phyloP scores from a whole-genome alignment of 2,888 invertebrate species.

The Rhimphoctona megacephalus region DNA sequence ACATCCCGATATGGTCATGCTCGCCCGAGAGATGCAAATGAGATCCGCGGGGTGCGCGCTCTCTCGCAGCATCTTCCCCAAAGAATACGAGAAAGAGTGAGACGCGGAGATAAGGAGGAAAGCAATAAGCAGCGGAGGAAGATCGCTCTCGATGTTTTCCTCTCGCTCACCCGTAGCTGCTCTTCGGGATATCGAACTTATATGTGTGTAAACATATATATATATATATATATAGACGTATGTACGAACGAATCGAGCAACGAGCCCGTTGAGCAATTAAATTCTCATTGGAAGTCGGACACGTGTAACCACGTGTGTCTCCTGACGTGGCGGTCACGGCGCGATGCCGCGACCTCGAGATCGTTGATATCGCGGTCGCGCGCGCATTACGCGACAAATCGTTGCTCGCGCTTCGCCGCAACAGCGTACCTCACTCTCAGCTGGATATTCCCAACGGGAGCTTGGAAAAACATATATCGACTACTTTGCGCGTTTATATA shows the following conservation, averaged over 20 bases:
- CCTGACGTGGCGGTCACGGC: constrained; percentile 78
- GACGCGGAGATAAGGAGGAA: constrained; percentile 5
- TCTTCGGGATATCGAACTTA: constrained; percentile 47
- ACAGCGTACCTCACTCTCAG: constrained; percentile 40
- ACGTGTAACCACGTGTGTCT: constrained; percentile 80
- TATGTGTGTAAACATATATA: neutral
- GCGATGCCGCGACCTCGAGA: constrained; percentile 79
- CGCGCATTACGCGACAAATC: constrained; percentile 81
- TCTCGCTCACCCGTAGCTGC: constrained; percentile 38
- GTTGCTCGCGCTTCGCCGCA: constrained; percentile 56
- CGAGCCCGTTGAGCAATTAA: constrained; percentile 77
- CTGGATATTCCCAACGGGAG: constrained; percentile 55
- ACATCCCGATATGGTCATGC: constrained; percentile 79
- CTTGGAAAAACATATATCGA: constrained; percentile 40
- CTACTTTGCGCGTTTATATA: constrained; percentile 21
- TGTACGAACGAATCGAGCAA: constrained; percentile 64
- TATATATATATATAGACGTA: neutral
- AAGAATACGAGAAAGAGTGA: constrained; percentile 29
- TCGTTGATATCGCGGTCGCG: constrained; percentile 79
- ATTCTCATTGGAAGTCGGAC: constrained; percentile 80
- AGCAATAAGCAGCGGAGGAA: constrained; percentile 1
- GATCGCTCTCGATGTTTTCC: constrained; percentile 45
- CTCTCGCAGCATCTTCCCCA: constrained; percentile 39
- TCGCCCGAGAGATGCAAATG: constrained; percentile 77
- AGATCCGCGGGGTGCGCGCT: constrained; percentile 67